Evolutionary conservation across 2,797 vertebrate genomes (phyloP), one percentile per base, ranked within the genome.

Genomic region (Anguilla anguilla): DNA sequence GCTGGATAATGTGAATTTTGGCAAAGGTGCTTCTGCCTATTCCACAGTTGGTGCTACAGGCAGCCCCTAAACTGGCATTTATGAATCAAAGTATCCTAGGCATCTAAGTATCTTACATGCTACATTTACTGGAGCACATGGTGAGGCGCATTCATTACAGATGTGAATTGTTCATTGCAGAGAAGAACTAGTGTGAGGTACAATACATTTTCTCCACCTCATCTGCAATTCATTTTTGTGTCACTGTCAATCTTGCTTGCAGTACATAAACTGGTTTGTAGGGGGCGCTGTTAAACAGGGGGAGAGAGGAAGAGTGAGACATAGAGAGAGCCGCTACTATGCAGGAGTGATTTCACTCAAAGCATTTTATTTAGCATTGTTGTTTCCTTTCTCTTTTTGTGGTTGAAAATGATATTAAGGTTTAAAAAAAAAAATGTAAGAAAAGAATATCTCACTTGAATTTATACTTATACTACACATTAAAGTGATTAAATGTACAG

Each of bases 231-330:
- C 28, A 17, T 85, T 74, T 74, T 39, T 0, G 13, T 31, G n/a
- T 51, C 17, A 22, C 59, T 15, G 15, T 61, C 43, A 46, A 43
- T 22, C 25, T 72, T 43, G 82, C 69, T 39, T 94, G 94, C 93
- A 94, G 86, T 95, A 55, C 91, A 89, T 3, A 85, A 9, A 84
- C 4, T 86, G 11, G 87, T 72, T 93, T 95, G 94, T 94, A 96
- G 96, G 94, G 95, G 96, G 96, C 96, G 96, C 87, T 96, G 94
- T 97, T 96, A 94, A 96, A 91, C 96, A 92, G 88, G 92, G 90
- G 94, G 92, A 95, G 85, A 72, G 19, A 22, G 28, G 43, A 22
- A 51, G 10, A 15, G 72, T 3, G 72, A 57, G 13, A 57, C 2
- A 67, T 1, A n/a, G 9, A 25, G 61, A 61, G 59, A 61, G 57